A percentile compares a stretch with the other conserved stretches of the same genome.
phyloP scores from a whole-genome alignment of 2,113 vertebrate species.

The Cranoglanis bouderius region DNA sequence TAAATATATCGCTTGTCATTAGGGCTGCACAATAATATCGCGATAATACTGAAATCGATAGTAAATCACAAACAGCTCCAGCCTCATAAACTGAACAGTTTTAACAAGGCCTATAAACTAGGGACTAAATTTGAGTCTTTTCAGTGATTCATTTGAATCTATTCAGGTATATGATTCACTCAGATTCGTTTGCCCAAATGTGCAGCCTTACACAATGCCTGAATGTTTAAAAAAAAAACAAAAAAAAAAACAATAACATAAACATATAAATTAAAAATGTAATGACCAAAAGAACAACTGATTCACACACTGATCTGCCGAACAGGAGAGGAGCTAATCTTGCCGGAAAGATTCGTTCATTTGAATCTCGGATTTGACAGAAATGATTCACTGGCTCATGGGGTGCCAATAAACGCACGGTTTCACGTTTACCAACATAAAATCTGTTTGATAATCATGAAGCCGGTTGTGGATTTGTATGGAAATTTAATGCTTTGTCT shows the following conservation, averaged over 20 bases:
- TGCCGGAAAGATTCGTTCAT: background rate
- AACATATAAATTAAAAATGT: background rate
- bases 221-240: no score
- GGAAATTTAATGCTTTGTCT: background rate
- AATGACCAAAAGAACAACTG: background rate
- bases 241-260: background rate
- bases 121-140: background rate
- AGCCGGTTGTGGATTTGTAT: background rate
- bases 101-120: background rate
- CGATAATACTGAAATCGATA: no score
- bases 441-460: background rate
- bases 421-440: background rate
- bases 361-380: background rate
- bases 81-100: background rate
- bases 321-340: background rate
- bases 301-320: background rate
- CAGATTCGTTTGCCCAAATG: background rate
- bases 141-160: background rate
- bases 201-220: background rate
- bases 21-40: no score
- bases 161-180: background rate
- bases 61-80: no score
- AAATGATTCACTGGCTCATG: background rate
- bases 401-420: background rate
- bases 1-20: no score